Evolutionary conservation across 2,797 vertebrate species (phyloP).

Genomic region (Acipenser transmontanus): DNA sequence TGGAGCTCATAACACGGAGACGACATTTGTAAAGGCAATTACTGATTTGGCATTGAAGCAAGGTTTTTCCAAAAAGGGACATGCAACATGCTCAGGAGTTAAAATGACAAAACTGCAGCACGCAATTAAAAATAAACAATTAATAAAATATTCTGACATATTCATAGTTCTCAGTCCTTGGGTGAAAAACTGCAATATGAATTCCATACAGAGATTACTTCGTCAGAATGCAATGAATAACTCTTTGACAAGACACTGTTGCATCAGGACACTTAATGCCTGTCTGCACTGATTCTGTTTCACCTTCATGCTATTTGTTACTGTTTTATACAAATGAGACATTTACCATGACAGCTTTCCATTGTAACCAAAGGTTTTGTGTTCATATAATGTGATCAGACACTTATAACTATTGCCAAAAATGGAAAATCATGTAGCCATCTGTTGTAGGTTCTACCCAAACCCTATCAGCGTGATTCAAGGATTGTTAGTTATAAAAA

Average conservation of each 20-base stretch:
- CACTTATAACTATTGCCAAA: too few species aligned
- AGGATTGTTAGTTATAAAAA: too few species aligned
- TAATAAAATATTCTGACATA: neutral
- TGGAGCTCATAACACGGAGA: constrained; percentile 52
- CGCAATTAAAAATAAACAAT: neutral
- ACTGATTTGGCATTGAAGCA: constrained; percentile 36
- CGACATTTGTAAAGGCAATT: constrained; percentile 57
- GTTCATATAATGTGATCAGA: too few species aligned
- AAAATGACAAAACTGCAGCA: neutral
- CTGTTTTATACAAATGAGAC: too few species aligned
- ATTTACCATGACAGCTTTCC: too few species aligned
- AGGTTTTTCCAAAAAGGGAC: constrained; percentile 10
- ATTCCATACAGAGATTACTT: neutral
- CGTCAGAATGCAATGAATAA: neutral
- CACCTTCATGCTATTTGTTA: too few species aligned
- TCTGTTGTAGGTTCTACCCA: too few species aligned
- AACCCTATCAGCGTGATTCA: too few species aligned
- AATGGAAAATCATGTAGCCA: too few species aligned
- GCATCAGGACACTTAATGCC: neutral
- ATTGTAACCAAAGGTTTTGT: too few species aligned
- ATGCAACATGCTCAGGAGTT: neutral
- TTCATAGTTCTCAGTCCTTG: neutral
- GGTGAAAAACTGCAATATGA: neutral
- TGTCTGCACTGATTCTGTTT: too few species aligned
- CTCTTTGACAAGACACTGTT: neutral